phyloP scores from a whole-genome alignment of 2,797 vertebrate genomes.

The Cynopterus sphinx region DNA sequence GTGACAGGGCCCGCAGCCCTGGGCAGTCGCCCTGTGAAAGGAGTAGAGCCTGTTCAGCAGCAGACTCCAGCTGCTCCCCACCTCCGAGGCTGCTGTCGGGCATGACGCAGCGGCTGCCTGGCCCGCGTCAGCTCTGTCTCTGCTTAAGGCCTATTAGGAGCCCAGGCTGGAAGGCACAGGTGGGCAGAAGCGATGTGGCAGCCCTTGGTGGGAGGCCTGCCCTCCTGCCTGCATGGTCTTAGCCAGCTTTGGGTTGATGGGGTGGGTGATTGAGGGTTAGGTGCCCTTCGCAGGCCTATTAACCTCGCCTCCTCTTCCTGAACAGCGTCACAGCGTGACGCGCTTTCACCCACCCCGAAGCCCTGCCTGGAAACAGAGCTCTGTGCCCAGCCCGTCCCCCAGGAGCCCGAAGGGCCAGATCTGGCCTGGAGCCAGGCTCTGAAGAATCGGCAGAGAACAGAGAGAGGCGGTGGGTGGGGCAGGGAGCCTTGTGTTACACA shows the following conservation, averaged over 20 bases:
- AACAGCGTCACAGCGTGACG: too few species aligned
- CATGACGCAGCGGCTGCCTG: background rate
- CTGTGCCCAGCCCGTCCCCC: constrained; percentile 29
- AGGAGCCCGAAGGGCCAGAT: constrained; percentile 48
- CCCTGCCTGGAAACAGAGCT: constrained; percentile 37
- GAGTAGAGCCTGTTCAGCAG: background rate
- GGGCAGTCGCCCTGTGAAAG: background rate
- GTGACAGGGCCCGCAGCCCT: background rate
- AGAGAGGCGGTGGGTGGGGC: constrained; percentile 68
- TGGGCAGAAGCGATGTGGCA: background rate
- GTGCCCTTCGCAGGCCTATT: background rate
- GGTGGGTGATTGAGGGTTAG: background rate
- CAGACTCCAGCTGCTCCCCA: background rate
- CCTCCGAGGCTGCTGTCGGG: background rate
- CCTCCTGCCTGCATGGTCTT: background rate
- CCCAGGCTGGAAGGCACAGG: background rate
- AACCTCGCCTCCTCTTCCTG: background rate
- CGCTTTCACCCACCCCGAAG: background rate
- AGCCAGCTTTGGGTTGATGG: background rate
- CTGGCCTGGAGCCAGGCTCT: constrained; percentile 66
- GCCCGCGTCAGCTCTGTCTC: background rate
- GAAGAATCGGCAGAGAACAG: constrained; percentile 22
- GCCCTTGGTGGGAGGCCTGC: background rate
- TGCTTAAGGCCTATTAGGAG: background rate
- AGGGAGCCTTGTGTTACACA: constrained; percentile 62